Base-by-base conservation (phyloP, 2,888 invertebrate genomes). In the Tridacna crocea region DNA sequence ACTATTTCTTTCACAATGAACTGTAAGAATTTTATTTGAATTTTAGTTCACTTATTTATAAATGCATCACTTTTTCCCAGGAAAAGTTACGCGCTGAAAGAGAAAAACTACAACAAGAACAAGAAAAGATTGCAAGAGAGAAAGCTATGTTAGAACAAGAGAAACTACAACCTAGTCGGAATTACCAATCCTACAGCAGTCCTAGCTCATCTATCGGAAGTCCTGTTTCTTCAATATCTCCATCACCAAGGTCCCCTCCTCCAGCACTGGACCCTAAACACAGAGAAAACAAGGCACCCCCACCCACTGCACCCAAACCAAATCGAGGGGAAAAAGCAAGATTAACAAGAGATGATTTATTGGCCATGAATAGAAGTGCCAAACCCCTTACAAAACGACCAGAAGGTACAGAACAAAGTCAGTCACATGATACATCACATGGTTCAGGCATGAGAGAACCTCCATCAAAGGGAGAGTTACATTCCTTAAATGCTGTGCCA, bases 401-500 rank as follows among this genome's bases (percentile, higher is more conserved):
- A 0, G 81, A 84, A 36, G 65, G 63, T 26, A 27, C 55, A 22
- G 76, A 80, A 13, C 78, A 75, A 2, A 22, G 60, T 19, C n/a
- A 26, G 12, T 47, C 75, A 10, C 60, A 55, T 24, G 76, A 74
- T 4, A 66, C 75, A 47, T 79, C 77, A 10, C 58, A 80, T 55
- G 47, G 75, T 48, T 70, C 79, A 26, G 75, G 73, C 13, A 46
- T 51, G 36, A 61, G 90, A 36, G 91, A 91, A 60, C 79, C 89
- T 22, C 89, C 90, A 11, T 87, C 87, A 24, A 89, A 88, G 76
- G 84, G 79, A 55, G 89, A 92, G 75, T 77, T 90, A 51, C 90
- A 90, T 82, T 89, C 90, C 10, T 81, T 92, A 27, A 92, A 92
- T 75, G 91, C 92, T 75, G 91, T 90, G 63, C 93, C 93, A 75